Evolutionary conservation across 2,888 invertebrate genomes (phyloP), one percentile per base, ranked within the genome.

Genomic region (Apotomis capreana): DNA sequence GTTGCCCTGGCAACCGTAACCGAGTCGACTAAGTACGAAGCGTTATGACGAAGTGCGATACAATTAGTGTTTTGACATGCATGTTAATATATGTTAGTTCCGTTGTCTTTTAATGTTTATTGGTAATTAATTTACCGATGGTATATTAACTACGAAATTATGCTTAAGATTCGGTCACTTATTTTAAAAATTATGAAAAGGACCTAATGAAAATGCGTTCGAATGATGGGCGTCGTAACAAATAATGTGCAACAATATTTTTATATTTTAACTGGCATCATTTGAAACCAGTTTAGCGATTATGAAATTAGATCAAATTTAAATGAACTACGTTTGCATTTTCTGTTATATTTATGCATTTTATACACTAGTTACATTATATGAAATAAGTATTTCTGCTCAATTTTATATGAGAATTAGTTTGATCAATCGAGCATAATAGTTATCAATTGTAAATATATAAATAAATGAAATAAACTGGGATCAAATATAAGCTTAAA

Each of bases 341-440:
- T 84, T 81, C 68, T 76, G 70, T 67, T 74, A 62, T 75, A 69
- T 74, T 74, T 75, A 68, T 81, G 82, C 82, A 83, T 85, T 85
- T 84, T 84, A 79, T 80, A 82, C 76, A 78, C 79, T 83, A 81
- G 82, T 82, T 82, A 80, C 78, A 78, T 80, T 79, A 82, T 68
- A 70, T 62, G 64, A 51, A 69, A 70, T 81, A 80, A 81, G 81
- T 81, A 78, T 80, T 77, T 78, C 77, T 82, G 87, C 87, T 87
- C 87, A 87, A 87, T 84, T 81, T 81, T 81, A 74, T 78, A 78
- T 70, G 77, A 74, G 77, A 76, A 76, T 78, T 76, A 76, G 73
- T 69, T 70, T 74, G 74, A 70, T 49, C 60, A 73, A 68, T 70
- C 68, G 59, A 70, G 61, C 64, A 70, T 68, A 64, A 73, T 68